Base-by-base conservation (phyloP, 1,140 invertebrate genomes). In the Drosophila elegans region DNA sequence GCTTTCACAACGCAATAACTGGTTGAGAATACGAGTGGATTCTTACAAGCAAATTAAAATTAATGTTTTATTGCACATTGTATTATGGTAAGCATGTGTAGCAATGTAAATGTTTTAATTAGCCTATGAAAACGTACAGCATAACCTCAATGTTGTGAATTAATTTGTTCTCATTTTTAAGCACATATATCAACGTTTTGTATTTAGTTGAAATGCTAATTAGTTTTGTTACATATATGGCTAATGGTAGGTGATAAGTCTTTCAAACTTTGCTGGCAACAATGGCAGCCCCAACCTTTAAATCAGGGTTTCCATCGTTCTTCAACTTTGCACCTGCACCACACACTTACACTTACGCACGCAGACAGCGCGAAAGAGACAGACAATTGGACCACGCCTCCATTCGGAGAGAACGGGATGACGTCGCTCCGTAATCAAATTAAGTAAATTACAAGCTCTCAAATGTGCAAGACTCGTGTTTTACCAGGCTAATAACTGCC, bases 381-480 rank as follows among this genome's bases (percentile, higher is more conserved):
- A 48, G 36, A 36, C 52, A 36, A 34, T n/a, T 21, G 49, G 12
- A 13, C 45, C 68, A 46, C 29, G 41, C 48, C 68, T 3, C 21
- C 34, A 9, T 16, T 10, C 48, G 7, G 34, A 34, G 34, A n/a
- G 51, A 53, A 11, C 51, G 13, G 25, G 59, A 61, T 53, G 59
- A 57, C 49, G 54, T 76, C 73, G 74, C 36, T 74, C 68, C 76
- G 80, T 89, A 80, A 90, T 84, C 85, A 89, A 89, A 89, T 89
- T 89, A 89, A 89, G 80, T 84, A 89, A 89, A 89, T 89, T 89
- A 89, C 84, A 89, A 89, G 84, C 84, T 77, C 77, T 84, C 80
- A 89, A 88, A 89, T 88, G 84, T 88, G 83, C 76, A 83, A 89
- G 83, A 88, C 83, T 88, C 84, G 84, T 88, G 84, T 88, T 88